Evolutionary conservation across 2,888 invertebrate species (phyloP).

Genomic region (Trissoscelio sp.): DNA sequence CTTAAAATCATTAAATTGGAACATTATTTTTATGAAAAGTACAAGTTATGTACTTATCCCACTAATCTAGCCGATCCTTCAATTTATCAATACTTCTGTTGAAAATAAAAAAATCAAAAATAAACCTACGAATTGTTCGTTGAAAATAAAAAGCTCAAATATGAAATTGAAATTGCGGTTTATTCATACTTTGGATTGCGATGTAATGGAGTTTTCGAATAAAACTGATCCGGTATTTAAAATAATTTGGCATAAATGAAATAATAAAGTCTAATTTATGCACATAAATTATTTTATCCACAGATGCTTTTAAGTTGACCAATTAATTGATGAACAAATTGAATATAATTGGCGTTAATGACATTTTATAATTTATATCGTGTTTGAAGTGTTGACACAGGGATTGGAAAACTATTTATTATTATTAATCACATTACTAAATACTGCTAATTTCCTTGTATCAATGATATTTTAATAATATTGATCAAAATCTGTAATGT

Average conservation of each 20-base stretch:
- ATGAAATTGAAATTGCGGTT: slow-evolving; percentile 5
- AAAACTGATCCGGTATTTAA: background rate
- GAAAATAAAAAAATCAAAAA: no score
- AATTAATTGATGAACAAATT: background rate
- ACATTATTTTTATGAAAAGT: no score
- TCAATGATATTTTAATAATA: no score
- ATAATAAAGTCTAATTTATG: background rate
- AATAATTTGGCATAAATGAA: background rate
- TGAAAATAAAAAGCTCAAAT: slow-evolving; percentile 1
- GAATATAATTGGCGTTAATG: background rate
- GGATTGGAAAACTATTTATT: no score
- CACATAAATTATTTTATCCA: slow-evolving; percentile 1
- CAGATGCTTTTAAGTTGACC: background rate
- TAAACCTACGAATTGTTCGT: no score
- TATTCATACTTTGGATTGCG: slow-evolving; percentile 7
- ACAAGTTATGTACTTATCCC: no score
- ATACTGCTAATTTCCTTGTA: no score
- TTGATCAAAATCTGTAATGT: no score
- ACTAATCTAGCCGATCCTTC: no score
- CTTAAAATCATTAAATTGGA: no score
- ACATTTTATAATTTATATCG: background rate
- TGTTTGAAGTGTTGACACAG: no score
- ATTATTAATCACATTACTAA: no score
- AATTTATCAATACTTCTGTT: background rate
- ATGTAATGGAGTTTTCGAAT: background rate